Evolutionary conservation across 2,797 vertebrate genomes (phyloP), one percentile per base, ranked within the genome.

Genomic region (Gambelia wislizenii): DNA sequence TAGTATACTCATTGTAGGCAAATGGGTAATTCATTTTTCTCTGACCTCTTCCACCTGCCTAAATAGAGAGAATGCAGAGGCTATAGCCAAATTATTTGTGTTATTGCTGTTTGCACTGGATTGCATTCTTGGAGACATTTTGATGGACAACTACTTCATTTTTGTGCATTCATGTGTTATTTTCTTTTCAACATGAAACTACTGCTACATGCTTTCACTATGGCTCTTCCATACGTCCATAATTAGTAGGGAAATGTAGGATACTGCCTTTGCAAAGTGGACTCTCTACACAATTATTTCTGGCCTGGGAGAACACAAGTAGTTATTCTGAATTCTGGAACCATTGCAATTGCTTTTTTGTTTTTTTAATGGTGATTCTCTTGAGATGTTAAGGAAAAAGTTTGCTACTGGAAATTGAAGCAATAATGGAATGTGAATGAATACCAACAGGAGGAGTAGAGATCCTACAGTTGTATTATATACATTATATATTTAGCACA

Each of bases 21-120:
- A 82, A 64, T 39, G 77, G 78, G 25, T 79, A 75, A 87, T 49
- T 86, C 54, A 69, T 79, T 90, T 86, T 90, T 87, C 81, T 80
- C 49, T 87, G 70, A 25, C 87, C 87, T 87, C 44, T 39, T 49
- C 72, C 70, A 87, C 2, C 8, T 76, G 47, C 59, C 13, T 64
- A 44, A 9, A 87, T 22, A 42, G 75, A 76, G 42, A 18, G 22
- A 83, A 76, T 70, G 39, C 47, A 83, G 61, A 47, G 42, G n/a
- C n/a, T 79, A 39, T 70, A 47, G 30, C 79, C 14, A 69, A 79
- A 33, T 33, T 70, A 85, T 61, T 36, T 76, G n/a, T 69, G 69
- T 83, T 22, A 16, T 20, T 56, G 56, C 18, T 56, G 14, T 39
- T 85, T 74, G 69, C 69, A 64, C 54, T 61, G 42, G 42, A 77